Base-by-base conservation (phyloP, 2,113 vertebrate species). In the Chaetorhynchus papuensis region DNA sequence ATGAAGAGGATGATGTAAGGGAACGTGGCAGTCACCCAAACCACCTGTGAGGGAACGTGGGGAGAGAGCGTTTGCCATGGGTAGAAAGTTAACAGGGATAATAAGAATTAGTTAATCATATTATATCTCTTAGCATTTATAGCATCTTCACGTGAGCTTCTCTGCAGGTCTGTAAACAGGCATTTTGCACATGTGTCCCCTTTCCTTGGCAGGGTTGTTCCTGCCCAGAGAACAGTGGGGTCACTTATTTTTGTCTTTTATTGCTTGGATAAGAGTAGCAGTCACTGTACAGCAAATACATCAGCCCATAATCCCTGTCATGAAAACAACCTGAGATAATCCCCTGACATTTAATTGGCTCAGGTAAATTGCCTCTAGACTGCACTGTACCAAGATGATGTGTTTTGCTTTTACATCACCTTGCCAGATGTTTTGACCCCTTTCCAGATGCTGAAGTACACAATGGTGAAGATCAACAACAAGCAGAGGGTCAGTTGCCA, bases 381-480 rank as follows among this genome's bases (percentile, higher is more conserved):
- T 65, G 31, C 9, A 64, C 30, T 45, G n/a, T 78, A 65, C 82
- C 90, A 42, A 45, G 19, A 8, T 53, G 66, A n/a, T 37, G 39
- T 64, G 45, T 94, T 41, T 61, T 83, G 81, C 83, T 87, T 81
- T 85, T 49, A 23, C 64, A 90, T 87, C 89, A 99, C 99, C 99
- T 99, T 99, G 97, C 99, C 99, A 89, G 99, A 99, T 75, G 99
- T 99, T 98, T 99, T 99, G 96, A 99, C 99, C 54, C 99, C 99
- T 97, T 99, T 99, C 99, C 99, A 99, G 98, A 99, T 99, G 97
- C 99, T 99, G 97, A 99, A 99, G 98, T 99, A 99, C 92, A 99
- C 98, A 3, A 99, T 92, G 76, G 98, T 98, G 98, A 99, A 99
- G 98, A 99, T 99, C 71, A 99, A 97, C 97, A 99, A 95, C 87